These are phyloP conservation scores for Corvus cornix DNA, from an alignment of 2,113 vertebrate genomes.

Conservation along the genomic window DNA sequence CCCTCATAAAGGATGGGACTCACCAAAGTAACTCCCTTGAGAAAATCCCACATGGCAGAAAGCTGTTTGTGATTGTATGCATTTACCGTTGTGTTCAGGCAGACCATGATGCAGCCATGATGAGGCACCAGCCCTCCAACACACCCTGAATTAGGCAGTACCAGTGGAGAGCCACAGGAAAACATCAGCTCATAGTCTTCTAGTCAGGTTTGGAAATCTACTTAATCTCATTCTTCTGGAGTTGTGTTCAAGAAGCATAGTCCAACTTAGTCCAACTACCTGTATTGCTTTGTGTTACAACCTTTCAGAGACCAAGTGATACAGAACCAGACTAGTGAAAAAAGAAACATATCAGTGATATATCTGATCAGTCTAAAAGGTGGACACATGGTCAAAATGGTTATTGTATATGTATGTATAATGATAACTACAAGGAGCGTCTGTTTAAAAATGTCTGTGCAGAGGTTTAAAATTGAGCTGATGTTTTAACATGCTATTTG, in stretches of 20 bases:
- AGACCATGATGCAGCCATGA: neutral
- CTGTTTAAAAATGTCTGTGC: neutral
- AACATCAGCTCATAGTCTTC: neutral
- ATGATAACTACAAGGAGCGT: neutral
- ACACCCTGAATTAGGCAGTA: neutral
- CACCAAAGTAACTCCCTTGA: neutral
- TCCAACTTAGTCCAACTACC: neutral
- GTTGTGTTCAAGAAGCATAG: neutral
- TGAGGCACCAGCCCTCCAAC: neutral
- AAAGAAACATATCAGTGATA: neutral
- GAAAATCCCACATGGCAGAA: neutral
- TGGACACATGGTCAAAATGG: neutral
- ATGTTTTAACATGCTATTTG: neutral
- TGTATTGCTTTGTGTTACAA: neutral
- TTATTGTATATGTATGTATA: neutral
- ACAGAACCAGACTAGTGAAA: neutral
- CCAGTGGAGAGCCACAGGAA: fast-evolving
- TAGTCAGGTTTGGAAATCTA: neutral
- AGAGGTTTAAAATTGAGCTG: slow-evolving; percentile 11
- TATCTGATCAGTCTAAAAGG: neutral
- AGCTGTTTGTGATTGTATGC: neutral
- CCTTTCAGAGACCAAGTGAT: neutral
- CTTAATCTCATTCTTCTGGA: neutral
- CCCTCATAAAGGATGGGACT: neutral
- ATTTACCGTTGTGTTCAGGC: neutral